phyloP scores from a whole-genome alignment of 2,113 vertebrate species.

The Cairina moschata region DNA sequence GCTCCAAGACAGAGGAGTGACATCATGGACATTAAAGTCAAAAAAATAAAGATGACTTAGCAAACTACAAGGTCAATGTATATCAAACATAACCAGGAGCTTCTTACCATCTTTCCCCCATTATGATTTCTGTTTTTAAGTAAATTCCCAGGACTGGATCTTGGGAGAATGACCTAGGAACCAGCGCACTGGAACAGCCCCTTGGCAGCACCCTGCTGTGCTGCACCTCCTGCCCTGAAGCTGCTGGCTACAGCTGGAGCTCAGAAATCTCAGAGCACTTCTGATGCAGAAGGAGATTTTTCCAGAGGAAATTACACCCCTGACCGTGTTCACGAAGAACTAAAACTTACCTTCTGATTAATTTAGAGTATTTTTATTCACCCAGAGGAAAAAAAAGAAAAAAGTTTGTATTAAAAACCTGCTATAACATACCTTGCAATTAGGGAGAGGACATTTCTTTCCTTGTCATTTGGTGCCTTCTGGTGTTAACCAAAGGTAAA shows the following conservation, averaged over 20 bases:
- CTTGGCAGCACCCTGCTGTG: not conserved
- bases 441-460: not conserved
- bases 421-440: not conserved
- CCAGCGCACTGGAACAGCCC: not conserved
- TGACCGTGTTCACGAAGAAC: not conserved
- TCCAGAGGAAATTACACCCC: not conserved
- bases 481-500: not conserved
- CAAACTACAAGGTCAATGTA: not conserved
- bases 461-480: not conserved
- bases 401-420: not conserved
- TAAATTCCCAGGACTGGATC: not conserved
- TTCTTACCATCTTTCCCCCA: not conserved
- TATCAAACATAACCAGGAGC: too few species aligned
- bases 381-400: not conserved
- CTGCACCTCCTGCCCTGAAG: not conserved
- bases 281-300: not conserved
- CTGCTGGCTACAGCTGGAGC: not conserved
- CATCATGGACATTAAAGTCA: too few species aligned
- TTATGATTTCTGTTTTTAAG: not conserved
- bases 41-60: not conserved
- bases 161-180: not conserved
- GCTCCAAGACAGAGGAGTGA: not conserved
- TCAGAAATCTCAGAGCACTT: not conserved
- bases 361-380: not conserved
- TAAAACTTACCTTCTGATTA: not conserved